A percentile compares a stretch with the other conserved stretches of the same genome.
Evolutionary conservation across 2,888 invertebrate species (phyloP).

Genomic region (Abrostola tripartita): DNA sequence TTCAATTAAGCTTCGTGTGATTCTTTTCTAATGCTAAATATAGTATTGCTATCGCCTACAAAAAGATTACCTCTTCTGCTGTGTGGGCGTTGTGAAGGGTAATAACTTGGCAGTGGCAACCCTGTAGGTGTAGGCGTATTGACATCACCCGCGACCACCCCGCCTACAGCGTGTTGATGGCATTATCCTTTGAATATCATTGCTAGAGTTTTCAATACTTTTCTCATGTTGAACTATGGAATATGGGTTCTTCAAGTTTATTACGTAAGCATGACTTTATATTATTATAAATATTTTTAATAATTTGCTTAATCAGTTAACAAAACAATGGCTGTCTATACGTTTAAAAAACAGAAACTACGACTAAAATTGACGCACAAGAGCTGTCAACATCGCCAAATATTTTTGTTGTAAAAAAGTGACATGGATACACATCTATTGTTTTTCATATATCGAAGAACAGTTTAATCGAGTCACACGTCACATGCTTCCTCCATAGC

Average conservation of each 20-base stretch:
- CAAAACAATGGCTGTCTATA: neutral
- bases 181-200: neutral
- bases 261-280: too few relatives aligned
- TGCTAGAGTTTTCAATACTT: neutral
- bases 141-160: neutral
- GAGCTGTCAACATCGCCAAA: neutral
- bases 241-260: too few relatives aligned
- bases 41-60: neutral
- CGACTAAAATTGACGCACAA: neutral
- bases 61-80: neutral
- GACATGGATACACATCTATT: constrained; percentile 13
- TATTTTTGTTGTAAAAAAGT: constrained; percentile 18
- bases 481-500: constrained; percentile 60
- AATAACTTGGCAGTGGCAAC: neutral
- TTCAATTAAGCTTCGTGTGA: neutral
- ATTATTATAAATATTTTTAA: too few relatives aligned
- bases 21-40: neutral
- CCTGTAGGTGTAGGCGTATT: constrained; percentile 1
- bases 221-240: too few relatives aligned
- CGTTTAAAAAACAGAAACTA: neutral
- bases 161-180: neutral
- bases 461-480: constrained; percentile 52
- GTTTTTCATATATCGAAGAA: constrained; percentile 38
- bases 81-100: neutral
- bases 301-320: too few relatives aligned